A percentile compares a stretch with the other conserved stretches of the same genome.
phyloP scores from a whole-genome alignment of 2,797 vertebrate genomes.

The Thamnophis elegans region DNA sequence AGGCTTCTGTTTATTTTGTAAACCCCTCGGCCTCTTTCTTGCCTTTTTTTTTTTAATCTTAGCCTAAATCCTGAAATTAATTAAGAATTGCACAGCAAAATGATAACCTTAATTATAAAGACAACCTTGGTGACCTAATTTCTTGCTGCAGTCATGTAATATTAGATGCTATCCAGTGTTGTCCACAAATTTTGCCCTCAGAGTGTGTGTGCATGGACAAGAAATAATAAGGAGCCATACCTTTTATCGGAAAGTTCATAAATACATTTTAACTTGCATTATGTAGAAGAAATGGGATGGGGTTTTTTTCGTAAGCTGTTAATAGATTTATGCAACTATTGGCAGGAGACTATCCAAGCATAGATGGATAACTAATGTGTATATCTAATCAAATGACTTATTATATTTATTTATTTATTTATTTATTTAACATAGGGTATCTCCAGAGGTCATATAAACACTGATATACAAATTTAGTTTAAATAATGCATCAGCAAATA shows the following conservation, averaged over 20 bases:
- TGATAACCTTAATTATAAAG: conserved; percentile 26
- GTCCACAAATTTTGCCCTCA: background rate
- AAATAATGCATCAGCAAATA: no score
- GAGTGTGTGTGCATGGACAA: background rate
- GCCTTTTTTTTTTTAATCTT: conserved; percentile 1
- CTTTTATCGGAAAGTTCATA: background rate
- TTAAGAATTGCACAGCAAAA: conserved; percentile 30
- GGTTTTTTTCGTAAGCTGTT: background rate
- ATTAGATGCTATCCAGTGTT: background rate
- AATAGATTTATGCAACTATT: background rate
- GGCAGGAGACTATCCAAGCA: background rate
- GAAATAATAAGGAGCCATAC: background rate
- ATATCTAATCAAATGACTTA: background rate
- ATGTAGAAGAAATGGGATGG: background rate
- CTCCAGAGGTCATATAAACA: background rate
- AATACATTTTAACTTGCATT: background rate
- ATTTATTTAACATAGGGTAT: background rate
- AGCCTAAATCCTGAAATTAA: background rate
- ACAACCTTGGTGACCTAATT: conserved; percentile 21
- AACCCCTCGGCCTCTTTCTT: conserved; percentile 5
- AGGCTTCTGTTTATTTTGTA: conserved; percentile 17
- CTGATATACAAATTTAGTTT: background rate
- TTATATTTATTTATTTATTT: background rate
- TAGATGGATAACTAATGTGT: background rate
- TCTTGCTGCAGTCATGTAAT: conserved; percentile 2